Conservation (phyloP, 2,113 vertebrate genomes). For the Lasiurus borealis region DNA sequence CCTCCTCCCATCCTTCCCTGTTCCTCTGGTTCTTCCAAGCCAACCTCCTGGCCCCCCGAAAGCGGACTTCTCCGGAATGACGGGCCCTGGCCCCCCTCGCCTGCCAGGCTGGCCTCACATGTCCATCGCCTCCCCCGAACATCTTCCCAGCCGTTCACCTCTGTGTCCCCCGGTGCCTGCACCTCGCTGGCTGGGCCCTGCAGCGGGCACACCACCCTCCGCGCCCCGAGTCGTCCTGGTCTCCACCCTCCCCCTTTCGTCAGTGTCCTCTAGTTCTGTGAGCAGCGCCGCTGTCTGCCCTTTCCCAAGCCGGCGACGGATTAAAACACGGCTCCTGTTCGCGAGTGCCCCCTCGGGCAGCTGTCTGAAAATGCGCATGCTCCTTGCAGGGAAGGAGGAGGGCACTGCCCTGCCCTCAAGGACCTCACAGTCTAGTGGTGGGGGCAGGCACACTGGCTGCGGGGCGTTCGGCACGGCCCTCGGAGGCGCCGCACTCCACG, state of each 20-base stretch:
- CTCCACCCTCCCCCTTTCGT: too few species aligned
- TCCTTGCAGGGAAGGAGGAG: neutral
- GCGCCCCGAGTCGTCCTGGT: rapidly evolving
- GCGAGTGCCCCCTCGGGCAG: neutral
- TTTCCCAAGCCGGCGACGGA: neutral
- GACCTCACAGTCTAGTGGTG: conserved; percentile 59
- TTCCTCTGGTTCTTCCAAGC: neutral
- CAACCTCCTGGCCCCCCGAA: neutral
- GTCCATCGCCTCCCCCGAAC: neutral
- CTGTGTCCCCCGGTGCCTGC: too few species aligned
- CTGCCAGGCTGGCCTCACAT: neutral
- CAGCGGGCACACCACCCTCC: neutral
- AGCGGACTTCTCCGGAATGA: neutral
- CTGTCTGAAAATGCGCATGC: neutral
- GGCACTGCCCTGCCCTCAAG: neutral
- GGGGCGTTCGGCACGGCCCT: rapidly evolving
- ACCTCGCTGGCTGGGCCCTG: neutral
- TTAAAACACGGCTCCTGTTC: neutral
- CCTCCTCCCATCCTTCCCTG: neutral
- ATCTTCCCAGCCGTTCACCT: rapidly evolving
- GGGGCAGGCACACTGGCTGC: neutral
- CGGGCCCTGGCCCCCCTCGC: neutral
- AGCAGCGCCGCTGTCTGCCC: neutral
- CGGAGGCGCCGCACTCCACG: too few species aligned
- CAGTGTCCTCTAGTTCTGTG: neutral